Base-by-base conservation (phyloP, 1,140 invertebrate genomes). In the Anastatus disparis region DNA sequence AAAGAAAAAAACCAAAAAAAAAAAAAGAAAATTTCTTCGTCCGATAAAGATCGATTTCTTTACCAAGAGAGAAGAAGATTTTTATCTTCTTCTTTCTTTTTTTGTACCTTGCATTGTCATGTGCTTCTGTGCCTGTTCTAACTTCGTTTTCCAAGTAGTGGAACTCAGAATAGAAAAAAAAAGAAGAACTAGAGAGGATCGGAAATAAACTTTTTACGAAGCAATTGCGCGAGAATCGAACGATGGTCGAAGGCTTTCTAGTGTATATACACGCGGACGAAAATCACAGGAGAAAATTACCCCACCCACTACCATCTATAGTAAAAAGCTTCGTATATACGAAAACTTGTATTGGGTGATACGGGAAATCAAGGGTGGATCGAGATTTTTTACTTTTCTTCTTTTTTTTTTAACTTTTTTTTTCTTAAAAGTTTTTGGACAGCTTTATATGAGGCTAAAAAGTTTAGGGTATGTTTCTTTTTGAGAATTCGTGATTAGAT, bases 11-110 rank as follows among this genome's bases (percentile, higher is more conserved):
- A n/a, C n/a, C n/a, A n/a, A n/a, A n/a, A n/a, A n/a, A n/a, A n/a
- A n/a, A n/a, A n/a, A n/a, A n/a, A n/a, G n/a, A n/a, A n/a, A n/a
- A n/a, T n/a, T n/a, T n/a, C n/a, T n/a, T n/a, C n/a, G n/a, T 68
- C 74, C 76, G 74, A 80, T 82, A 80, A 82, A 81, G 78, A 81
- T 82, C 77, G 76, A 81, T 80, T 79, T 78, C 76, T 76, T 63
- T n/a, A 75, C 31, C 67, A 24, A 64, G 48, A 52, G 61, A 52
- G 61, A 24, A 52, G n/a, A n/a, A n/a, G 20, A 31, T 20, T 24
- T 20, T 20, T 20, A 15, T 15, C 61, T 22, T 12, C 7, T 59
- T 46, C 40, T 17, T n/a, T 46, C 31, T 58, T 13, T 64, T 10
- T 58, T 20, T 50, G 20, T 65, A 7, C 13, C 20, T 15, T 26